Conservation (phyloP, 2,113 vertebrate genomes). For the Cyphomyrus discorhynchus region DNA sequence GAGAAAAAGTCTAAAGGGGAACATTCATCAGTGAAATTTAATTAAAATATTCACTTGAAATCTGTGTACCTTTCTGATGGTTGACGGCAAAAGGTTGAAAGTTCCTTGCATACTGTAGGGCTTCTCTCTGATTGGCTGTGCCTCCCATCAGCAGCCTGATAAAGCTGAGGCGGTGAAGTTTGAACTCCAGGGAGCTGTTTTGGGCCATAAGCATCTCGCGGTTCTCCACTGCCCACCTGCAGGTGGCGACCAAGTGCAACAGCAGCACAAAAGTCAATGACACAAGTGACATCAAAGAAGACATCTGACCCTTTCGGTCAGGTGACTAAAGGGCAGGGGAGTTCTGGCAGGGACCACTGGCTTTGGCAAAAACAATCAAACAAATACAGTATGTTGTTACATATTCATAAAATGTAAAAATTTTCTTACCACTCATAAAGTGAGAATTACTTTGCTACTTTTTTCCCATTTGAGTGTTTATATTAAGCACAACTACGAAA, state of each 20-base stretch:
- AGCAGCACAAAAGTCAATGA: neutral
- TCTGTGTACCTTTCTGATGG: slow-evolving; percentile 68
- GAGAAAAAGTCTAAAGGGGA: neutral
- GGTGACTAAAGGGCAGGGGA: neutral
- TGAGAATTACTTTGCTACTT: neutral
- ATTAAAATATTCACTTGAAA: neutral
- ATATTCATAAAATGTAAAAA: neutral
- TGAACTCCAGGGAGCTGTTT: slow-evolving; percentile 76
- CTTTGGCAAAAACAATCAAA: neutral
- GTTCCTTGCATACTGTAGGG: slow-evolving; percentile 75
- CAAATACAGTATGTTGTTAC: neutral
- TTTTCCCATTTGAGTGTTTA: neutral
- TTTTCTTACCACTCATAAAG: neutral
- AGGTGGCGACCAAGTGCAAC: slow-evolving; percentile 20
- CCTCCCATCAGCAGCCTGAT: slow-evolving; percentile 79
- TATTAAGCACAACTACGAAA: neutral
- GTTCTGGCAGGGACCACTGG: neutral
- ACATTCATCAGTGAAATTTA: neutral
- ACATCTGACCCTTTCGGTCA: neutral
- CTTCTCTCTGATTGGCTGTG: slow-evolving; percentile 73
- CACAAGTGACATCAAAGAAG: neutral
- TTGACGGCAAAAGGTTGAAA: slow-evolving; percentile 76
- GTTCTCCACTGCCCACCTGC: slow-evolving; percentile 76
- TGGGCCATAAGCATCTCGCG: slow-evolving; percentile 79
- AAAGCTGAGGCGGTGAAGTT: slow-evolving; percentile 74